These are phyloP conservation scores for Trypoxylon attenuatum DNA, from an alignment of 2,888 invertebrate genomes.

Conservation along the genomic window DNA sequence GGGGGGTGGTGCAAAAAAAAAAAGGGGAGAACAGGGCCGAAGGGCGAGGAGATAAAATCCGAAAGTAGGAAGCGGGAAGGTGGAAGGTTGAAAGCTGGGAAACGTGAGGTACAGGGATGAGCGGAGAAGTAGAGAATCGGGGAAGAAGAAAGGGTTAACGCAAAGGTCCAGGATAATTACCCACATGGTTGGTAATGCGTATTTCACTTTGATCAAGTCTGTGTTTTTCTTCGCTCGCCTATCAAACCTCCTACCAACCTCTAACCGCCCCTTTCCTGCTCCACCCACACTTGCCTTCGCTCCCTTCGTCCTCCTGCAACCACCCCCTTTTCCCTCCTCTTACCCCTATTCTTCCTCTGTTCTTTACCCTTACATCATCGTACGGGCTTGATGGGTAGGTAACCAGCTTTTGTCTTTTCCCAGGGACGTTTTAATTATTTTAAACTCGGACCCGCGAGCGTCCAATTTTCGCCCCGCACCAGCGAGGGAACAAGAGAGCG, in stretches of 20 bases:
- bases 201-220: slow-evolving; percentile 74
- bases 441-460: slow-evolving; percentile 69
- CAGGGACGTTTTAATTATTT: slow-evolving; percentile 73
- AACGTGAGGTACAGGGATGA: slow-evolving; percentile 24
- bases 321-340: slow-evolving; percentile 40
- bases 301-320: slow-evolving; percentile 46
- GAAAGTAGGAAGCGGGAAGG: slow-evolving; percentile 27
- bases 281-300: slow-evolving; percentile 38
- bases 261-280: slow-evolving; percentile 3
- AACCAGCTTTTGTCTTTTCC: slow-evolving; percentile 69
- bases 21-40: slow-evolving; percentile 1
- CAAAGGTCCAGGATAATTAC: slow-evolving; percentile 74
- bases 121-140: slow-evolving; percentile 22
- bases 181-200: slow-evolving; percentile 73
- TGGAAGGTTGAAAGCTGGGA: slow-evolving; percentile 18
- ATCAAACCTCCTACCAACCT: slow-evolving; percentile 58
- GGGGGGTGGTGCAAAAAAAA: slow-evolving; percentile 10
- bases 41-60: slow-evolving; percentile 44
- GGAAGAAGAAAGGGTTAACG: slow-evolving; percentile 65
- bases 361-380: slow-evolving; percentile 65
- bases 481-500: slow-evolving; percentile 9
- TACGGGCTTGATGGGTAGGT: slow-evolving; percentile 62
- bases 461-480: slow-evolving; percentile 66
- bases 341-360: slow-evolving; percentile 28
- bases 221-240: slow-evolving; percentile 74